Evolutionary conservation across 1,140 invertebrate genomes (phyloP).

Genomic region (Nixonia krombeini): DNA sequence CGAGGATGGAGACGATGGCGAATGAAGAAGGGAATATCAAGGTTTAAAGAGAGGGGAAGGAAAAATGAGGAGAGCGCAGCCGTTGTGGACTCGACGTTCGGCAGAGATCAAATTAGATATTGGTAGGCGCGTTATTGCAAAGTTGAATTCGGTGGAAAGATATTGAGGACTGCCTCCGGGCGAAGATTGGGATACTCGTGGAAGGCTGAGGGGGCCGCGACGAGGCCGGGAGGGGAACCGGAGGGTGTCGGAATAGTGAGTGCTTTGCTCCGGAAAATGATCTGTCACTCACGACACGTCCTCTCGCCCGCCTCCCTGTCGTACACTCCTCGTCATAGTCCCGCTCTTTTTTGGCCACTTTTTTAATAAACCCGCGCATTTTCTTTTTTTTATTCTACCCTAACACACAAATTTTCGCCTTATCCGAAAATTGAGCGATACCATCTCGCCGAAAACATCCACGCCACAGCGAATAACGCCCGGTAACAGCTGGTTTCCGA

Average conservation of each 20-base stretch:
- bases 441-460: neutral
- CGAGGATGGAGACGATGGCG: conserved; percentile 15
- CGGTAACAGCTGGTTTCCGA: no score
- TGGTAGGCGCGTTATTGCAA: conserved; percentile 56
- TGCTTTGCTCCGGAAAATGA: conserved; percentile 68
- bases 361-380: conserved; percentile 14
- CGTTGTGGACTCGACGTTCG: conserved; percentile 26
- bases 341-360: conserved; percentile 36
- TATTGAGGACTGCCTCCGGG: conserved; percentile 55
- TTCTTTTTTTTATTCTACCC: conserved; percentile 8
- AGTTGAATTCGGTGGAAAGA: conserved; percentile 51
- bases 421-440: conserved; percentile 17
- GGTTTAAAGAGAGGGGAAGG: conserved; percentile 29
- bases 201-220: conserved; percentile 30
- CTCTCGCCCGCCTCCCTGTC: conserved; percentile 49
- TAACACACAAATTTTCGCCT: conserved; percentile 50
- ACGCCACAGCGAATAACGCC: no score
- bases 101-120: conserved; percentile 63
- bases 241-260: conserved; percentile 55
- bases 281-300: conserved; percentile 65
- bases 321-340: conserved; percentile 47
- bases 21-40: conserved; percentile 43
- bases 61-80: conserved; percentile 4
- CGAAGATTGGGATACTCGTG: conserved; percentile 40
- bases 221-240: conserved; percentile 33